Conservation (phyloP, 1,140 invertebrate genomes). For the Saxidomus purpurata region DNA sequence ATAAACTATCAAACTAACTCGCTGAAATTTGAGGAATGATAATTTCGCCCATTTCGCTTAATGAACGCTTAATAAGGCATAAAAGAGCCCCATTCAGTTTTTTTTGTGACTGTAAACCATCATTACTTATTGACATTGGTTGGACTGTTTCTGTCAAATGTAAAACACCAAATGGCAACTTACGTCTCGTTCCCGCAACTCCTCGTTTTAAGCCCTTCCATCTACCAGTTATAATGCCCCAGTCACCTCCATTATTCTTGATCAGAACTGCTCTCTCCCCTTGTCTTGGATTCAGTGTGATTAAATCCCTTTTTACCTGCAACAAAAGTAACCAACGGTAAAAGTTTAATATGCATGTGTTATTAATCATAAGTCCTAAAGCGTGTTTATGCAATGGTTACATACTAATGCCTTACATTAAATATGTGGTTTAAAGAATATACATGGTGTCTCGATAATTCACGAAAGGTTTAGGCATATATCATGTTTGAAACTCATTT, state of each 20-base stretch:
- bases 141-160: too few species aligned
- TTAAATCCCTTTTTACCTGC: background rate
- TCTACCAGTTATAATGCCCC: slow-evolving; percentile 78
- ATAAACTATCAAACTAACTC: too few species aligned
- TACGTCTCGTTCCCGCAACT: slow-evolving; percentile 76
- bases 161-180: too few species aligned
- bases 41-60: too few species aligned
- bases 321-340: background rate
- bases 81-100: too few species aligned
- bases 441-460: background rate
- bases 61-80: too few species aligned
- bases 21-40: too few species aligned
- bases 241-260: slow-evolving; percentile 82
- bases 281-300: slow-evolving; percentile 74
- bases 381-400: background rate
- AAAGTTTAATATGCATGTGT: background rate
- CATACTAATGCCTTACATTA: background rate
- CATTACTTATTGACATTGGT: too few species aligned
- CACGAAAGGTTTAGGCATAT: background rate
- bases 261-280: slow-evolving; percentile 82
- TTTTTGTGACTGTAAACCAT: too few species aligned
- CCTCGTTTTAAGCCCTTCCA: slow-evolving; percentile 80
- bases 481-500: too few species aligned
- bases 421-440: background rate
- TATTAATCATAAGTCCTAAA: background rate